Evolutionary conservation across 2,797 vertebrate species (phyloP), one percentile per base, ranked within the genome.

Genomic region (Artibeus jamaicensis): DNA sequence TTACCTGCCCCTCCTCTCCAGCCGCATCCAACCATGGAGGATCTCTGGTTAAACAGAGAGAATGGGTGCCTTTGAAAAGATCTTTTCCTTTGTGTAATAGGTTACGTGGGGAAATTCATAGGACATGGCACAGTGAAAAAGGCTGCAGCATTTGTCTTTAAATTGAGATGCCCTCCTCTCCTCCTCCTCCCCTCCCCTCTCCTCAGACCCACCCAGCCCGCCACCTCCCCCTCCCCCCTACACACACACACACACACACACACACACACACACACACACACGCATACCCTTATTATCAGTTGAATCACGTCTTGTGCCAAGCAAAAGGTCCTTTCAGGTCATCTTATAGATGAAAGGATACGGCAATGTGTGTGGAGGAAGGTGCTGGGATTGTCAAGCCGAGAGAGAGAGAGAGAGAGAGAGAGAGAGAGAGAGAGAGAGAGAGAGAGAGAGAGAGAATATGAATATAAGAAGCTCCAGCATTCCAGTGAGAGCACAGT

Each of bases 261-360:
- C 55, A 57, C 55, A 57, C 59, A 62, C 5, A 50, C 96, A 97
- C 97, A 10, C 96, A 97, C 97, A 12, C 53, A 22, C 57, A 59
- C 57, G 29, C 59, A 62, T 1, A 14, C 59, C 11, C 29, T 62
- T n/a, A 98, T 98, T 98, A 98, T 99, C 98, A 99, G 98, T 98
- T 98, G 98, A 98, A 98, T 99, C 98, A 99, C 98, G 98, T 99
- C 98, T 98, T 96, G 97, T 98, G 98, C 98, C 98, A 98, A 98
- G 98, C 97, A 98, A 98, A 98, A 98, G 98, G 98, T 99, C 98
- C 98, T 98, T 98, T 97, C 98, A 98, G 98, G 98, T 98, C 98
- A 98, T 96, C 90, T 96, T 96, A 37, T 97, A 98, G 98, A 98
- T 98, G 98, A 98, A 98, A 98, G 98, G 97, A 98, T 97, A 26